These are phyloP conservation scores for Phyllostomus hastatus DNA, from an alignment of 2,113 vertebrate genomes.

Conservation along the genomic window DNA sequence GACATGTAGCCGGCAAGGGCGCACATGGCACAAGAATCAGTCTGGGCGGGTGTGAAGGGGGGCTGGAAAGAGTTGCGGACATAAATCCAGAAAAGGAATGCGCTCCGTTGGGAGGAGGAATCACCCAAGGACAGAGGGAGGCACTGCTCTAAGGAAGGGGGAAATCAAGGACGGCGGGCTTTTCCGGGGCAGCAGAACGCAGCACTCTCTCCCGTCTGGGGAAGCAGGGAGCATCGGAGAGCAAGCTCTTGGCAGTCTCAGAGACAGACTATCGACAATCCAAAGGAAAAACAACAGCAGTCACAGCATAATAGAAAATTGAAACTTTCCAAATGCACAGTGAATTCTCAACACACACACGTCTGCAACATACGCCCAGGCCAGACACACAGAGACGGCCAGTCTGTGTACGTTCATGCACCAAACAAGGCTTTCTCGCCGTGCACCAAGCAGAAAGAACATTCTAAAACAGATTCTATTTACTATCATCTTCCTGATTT, in stretches of 20 bases:
- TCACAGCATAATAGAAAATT: neutral
- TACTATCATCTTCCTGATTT: neutral
- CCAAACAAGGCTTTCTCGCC: neutral
- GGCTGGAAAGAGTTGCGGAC: slow-evolving; percentile 64
- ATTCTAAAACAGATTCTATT: neutral
- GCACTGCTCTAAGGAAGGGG: slow-evolving; percentile 47
- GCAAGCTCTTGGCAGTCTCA: neutral
- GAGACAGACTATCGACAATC: neutral
- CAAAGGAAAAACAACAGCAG: neutral
- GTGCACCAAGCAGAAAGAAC: neutral
- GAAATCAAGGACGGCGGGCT: slow-evolving; percentile 35
- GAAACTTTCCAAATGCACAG: neutral
- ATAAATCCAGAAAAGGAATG: slow-evolving; percentile 73
- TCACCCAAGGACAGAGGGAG: slow-evolving; percentile 44
- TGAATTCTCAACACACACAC: neutral
- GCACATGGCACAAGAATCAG: slow-evolving; percentile 62
- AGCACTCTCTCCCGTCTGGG: neutral
- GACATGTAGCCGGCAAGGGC: slow-evolving; percentile 24
- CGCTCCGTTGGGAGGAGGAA: slow-evolving; percentile 54
- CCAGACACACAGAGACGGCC: neutral
- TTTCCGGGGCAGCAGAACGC: neutral
- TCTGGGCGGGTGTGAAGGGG: slow-evolving; percentile 72
- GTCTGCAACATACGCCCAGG: neutral
- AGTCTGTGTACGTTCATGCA: neutral
- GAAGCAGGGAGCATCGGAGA: neutral